Evolutionary conservation across 2,888 invertebrate genomes (phyloP), one percentile per base, ranked within the genome.

Genomic region (Drosophila pseudotalamancana): DNA sequence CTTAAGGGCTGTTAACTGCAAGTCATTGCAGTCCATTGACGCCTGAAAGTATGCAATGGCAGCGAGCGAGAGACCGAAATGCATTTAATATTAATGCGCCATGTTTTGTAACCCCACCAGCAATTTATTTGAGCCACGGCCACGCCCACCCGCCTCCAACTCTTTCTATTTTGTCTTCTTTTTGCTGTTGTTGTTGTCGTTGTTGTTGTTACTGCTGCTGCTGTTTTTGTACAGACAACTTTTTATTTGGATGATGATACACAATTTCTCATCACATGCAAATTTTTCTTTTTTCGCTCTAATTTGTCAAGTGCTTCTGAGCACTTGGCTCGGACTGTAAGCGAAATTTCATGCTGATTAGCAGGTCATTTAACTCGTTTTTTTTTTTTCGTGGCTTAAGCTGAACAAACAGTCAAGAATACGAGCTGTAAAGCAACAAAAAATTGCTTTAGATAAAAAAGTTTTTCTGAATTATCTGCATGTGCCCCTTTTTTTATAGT

Each of bases 81-180:
- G 86, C 88, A 89, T 88, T 88, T 87, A 86, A 88, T 87, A 89
- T 89, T 89, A 87, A 89, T 88, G 89, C 71, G 72, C 71, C 70
- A 77, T 83, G 79, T 78, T 89, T 83, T 85, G 85, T 72, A 63
- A 73, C 63, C 75, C n/a, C n/a, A n/a, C n/a, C 55, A 77, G 84
- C 88, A 88, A 88, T 88, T 87, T 86, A 84, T 89, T 87, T 86
- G 70, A 68, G 31, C 56, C 29, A 35, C 16, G 27, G 39, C 53
- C 34, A 23, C 59, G 23, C 39, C 37, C 51, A 39, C 11, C 27
- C 14, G 9, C 4, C 12, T n/a, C 46, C 63, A 53, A 18, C 25
- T 43, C 29, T 43, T 29, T 29, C 29, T 4, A 2, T 18, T n/a
- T 23, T 42, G 34, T 25, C 16, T 25, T 21, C 4, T 8, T 3